Conservation (phyloP, 2,113 vertebrate species). For the Brachypteracias leptosomus region DNA sequence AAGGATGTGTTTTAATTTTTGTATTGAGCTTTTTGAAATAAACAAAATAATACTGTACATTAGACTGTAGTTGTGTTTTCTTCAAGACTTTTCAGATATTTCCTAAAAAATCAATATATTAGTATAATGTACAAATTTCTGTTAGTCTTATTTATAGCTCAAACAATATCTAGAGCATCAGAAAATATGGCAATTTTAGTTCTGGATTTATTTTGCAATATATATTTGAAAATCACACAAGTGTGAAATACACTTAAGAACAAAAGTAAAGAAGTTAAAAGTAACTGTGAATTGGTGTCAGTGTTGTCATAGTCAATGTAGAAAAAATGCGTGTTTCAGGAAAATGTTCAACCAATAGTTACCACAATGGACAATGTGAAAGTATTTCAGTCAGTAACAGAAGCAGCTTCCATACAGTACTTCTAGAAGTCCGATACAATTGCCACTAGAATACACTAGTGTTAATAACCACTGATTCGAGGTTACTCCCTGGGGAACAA, state of each 20-base stretch:
- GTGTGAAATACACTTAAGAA: background rate
- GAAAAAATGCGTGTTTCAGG: background rate
- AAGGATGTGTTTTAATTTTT: background rate
- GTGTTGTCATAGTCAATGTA: background rate
- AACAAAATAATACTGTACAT: background rate
- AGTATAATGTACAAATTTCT: background rate
- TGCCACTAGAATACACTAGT: background rate
- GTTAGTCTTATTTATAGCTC: background rate
- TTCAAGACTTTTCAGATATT: background rate
- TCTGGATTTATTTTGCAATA: background rate
- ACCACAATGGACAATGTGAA: background rate
- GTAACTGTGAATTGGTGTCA: background rate
- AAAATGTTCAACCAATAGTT: background rate
- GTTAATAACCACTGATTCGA: background rate
- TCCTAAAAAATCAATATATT: background rate
- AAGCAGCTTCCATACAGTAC: background rate
- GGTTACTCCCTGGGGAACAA: background rate
- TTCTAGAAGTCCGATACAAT: background rate
- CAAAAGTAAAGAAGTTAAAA: background rate
- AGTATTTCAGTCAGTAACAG: background rate
- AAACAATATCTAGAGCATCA: background rate
- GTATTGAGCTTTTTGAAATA: background rate
- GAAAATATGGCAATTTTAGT: background rate
- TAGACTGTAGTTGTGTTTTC: background rate
- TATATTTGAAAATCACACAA: background rate